phyloP scores from a whole-genome alignment of 2,888 invertebrate genomes.

The Rhaphigaster nebulosa region DNA sequence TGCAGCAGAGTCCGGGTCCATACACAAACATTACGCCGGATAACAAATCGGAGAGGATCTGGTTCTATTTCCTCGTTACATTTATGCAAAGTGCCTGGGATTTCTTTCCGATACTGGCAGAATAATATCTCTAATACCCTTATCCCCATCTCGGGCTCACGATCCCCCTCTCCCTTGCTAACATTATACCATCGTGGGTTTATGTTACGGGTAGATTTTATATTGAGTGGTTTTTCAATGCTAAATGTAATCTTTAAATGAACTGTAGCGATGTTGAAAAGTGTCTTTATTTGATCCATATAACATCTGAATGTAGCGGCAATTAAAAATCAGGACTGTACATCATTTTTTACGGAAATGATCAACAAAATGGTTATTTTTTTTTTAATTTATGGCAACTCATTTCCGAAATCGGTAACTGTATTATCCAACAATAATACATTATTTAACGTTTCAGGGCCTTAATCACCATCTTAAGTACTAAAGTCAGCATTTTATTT shows the following conservation, averaged over 20 bases:
- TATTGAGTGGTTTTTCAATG: not conserved
- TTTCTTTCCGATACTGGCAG: slow-evolving; percentile 46
- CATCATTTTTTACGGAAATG: too few species aligned
- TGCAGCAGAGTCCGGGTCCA: not conserved
- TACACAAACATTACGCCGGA: slow-evolving; percentile 35
- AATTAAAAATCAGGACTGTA: too few species aligned
- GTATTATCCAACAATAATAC: too few species aligned
- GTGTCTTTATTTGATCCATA: not conserved
- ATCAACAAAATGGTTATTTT: too few species aligned
- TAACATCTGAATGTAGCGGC: too few species aligned
- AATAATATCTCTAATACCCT: slow-evolving; percentile 49
- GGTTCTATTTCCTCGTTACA: slow-evolving; percentile 47
- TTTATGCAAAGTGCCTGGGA: slow-evolving; percentile 40
- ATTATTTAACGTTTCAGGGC: too few species aligned
- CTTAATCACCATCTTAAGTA: too few species aligned
- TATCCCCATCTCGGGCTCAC: not conserved
- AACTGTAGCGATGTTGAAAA: not conserved
- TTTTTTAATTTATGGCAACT: too few species aligned
- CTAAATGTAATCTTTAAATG: not conserved
- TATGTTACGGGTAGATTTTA: not conserved
- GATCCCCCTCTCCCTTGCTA: not conserved
- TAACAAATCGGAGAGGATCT: slow-evolving; percentile 31
- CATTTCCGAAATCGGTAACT: too few species aligned
- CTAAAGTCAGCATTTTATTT: too few species aligned
- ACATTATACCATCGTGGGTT: not conserved